Evolutionary conservation across 1,140 invertebrate species (phyloP).

Genomic region (Macrocentrus cingulum): DNA sequence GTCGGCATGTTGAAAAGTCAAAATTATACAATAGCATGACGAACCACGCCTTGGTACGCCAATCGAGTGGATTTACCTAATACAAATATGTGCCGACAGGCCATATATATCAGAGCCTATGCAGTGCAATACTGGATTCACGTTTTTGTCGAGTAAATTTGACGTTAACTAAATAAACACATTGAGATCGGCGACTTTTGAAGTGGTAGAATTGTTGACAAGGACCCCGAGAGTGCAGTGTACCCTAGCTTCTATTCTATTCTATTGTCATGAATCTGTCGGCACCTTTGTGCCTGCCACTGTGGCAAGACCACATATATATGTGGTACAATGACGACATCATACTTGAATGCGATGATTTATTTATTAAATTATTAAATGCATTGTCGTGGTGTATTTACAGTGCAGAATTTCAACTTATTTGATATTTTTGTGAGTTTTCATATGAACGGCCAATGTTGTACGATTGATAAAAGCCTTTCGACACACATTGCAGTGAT

Average conservation of each 20-base stretch:
- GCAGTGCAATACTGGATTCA: conserved; percentile 6
- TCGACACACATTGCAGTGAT: conserved; percentile 40
- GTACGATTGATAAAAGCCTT: conserved; percentile 45
- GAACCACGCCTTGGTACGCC: conserved; percentile 47
- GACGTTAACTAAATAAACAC: conserved; percentile 59
- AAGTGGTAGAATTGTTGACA: conserved; percentile 49
- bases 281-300: conserved; percentile 35
- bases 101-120: conserved; percentile 22
- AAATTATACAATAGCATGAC: conserved; percentile 33
- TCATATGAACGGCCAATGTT: conserved; percentile 41
- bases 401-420: neutral
- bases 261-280: conserved; percentile 34
- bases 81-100: conserved; percentile 35
- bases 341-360: no score
- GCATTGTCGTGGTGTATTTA: no score
- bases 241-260: conserved; percentile 32
- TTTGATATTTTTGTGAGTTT: conserved; percentile 32
- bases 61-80: conserved; percentile 41
- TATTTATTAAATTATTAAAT: no score
- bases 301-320: neutral
- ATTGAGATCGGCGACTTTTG: conserved; percentile 54
- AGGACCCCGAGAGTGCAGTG: conserved; percentile 24
- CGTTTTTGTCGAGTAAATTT: conserved; percentile 49
- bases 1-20: conserved; percentile 31
- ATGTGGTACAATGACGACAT: neutral